phyloP scores from a whole-genome alignment of 2,888 invertebrate species.

The Strigamia maritima region DNA sequence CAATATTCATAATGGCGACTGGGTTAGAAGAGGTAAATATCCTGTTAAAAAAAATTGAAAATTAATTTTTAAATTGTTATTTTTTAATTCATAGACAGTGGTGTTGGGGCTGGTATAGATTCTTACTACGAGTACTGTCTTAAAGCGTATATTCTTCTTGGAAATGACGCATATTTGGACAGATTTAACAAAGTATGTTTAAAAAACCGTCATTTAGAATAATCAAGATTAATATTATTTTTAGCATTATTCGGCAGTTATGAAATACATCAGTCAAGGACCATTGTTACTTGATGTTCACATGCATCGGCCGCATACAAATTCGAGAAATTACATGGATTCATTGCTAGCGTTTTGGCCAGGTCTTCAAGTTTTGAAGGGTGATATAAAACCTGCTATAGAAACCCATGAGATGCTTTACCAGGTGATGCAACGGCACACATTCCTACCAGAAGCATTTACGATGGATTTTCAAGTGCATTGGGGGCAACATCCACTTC shows the following conservation, averaged over 20 bases:
- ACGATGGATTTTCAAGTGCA: conserved; percentile 97
- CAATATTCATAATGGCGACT: conserved; percentile 96
- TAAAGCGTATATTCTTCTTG: conserved; percentile 90
- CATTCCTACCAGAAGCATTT: conserved; percentile 97
- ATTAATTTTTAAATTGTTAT: neutral
- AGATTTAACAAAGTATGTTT: conserved; percentile 70
- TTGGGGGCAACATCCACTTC: conserved; percentile 95
- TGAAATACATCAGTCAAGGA: conserved; percentile 95
- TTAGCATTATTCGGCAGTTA: conserved; percentile 89
- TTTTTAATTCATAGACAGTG: conserved; percentile 65
- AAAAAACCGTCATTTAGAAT: neutral
- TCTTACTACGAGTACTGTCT: conserved; percentile 98
- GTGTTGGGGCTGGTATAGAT: conserved; percentile 98
- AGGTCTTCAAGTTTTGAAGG: conserved; percentile 83
- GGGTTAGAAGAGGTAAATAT: conserved; percentile 72
- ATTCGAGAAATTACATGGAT: conserved; percentile 95
- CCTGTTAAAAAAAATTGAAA: neutral
- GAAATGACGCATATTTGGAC: conserved; percentile 86
- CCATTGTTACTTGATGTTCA: conserved; percentile 90
- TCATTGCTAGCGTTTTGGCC: conserved; percentile 97
- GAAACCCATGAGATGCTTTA: conserved; percentile 98
- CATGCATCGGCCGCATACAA: conserved; percentile 93
- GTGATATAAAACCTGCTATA: conserved; percentile 95
- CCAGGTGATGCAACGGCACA: conserved; percentile 96
- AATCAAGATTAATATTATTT: neutral